Evolutionary conservation across 2,888 invertebrate species (phyloP).

Genomic region (Chironomus tentans): DNA sequence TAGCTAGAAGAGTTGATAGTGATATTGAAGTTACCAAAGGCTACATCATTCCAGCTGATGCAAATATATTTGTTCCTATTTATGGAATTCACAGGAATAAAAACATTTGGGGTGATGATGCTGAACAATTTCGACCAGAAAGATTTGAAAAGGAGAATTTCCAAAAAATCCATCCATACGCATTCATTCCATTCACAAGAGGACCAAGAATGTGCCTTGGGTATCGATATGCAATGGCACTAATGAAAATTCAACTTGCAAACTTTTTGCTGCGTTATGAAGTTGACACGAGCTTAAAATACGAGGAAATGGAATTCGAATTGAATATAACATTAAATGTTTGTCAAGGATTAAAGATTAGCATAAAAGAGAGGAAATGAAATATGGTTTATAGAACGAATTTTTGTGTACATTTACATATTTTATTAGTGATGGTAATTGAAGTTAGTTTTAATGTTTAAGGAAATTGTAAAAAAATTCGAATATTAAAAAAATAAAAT

Average conservation of each 20-base stretch:
- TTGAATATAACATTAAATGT: not conserved
- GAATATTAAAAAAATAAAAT: too few species aligned
- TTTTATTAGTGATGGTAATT: too few species aligned
- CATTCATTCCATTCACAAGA: not conserved
- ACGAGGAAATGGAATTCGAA: constrained; percentile 1
- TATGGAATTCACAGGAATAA: not conserved
- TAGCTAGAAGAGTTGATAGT: not conserved
- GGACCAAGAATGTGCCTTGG: constrained; percentile 18
- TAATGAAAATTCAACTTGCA: not conserved
- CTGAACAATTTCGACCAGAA: not conserved
- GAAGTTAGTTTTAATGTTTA: too few species aligned
- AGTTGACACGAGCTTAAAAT: not conserved
- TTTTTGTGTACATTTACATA: too few species aligned
- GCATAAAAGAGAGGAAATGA: not conserved
- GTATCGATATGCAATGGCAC: not conserved
- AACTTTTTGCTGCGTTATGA: not conserved
- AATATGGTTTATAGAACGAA: too few species aligned
- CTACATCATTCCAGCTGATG: not conserved
- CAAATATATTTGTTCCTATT: not conserved
- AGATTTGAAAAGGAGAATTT: not conserved
- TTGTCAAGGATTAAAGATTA: not conserved
- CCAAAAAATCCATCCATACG: not conserved
- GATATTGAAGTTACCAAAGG: not conserved
- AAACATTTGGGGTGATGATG: not conserved
- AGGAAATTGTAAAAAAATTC: too few species aligned